Conservation (phyloP, 1,140 invertebrate genomes). For the Popillia japonica region DNA sequence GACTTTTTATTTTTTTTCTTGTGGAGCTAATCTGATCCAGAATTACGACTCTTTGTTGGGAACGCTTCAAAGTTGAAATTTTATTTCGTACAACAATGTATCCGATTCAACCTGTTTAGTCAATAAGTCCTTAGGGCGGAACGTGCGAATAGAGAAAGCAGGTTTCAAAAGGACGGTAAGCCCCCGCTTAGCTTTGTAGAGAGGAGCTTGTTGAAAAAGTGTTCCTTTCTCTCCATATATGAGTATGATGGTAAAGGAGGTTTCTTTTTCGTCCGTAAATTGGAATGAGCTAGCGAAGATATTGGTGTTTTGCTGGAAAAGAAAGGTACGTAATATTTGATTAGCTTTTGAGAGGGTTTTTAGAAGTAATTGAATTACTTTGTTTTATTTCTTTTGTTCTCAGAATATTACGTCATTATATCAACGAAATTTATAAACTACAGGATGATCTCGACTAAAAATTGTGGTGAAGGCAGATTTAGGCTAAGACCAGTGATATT, state of each 20-base stretch:
- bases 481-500: too few relatives aligned
- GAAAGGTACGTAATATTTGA: too few relatives aligned
- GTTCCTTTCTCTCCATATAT: not conserved
- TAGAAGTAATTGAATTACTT: too few relatives aligned
- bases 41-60: slow-evolving; percentile 1
- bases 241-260: not conserved
- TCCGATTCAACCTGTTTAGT: slow-evolving; percentile 14
- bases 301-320: too few relatives aligned
- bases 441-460: too few relatives aligned
- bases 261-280: too few relatives aligned
- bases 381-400: too few relatives aligned
- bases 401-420: too few relatives aligned
- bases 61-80: slow-evolving; percentile 11
- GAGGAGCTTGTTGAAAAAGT: not conserved
- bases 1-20: not conserved
- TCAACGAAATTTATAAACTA: too few relatives aligned
- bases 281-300: too few relatives aligned
- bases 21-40: not conserved
- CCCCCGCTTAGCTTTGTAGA: not conserved
- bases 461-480: too few relatives aligned
- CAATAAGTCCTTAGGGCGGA: slow-evolving; percentile 2
- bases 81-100: slow-evolving; percentile 11
- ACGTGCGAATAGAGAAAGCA: not conserved
- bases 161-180: not conserved
- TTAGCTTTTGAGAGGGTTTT: too few relatives aligned